Conservation (phyloP, 1,140 invertebrate genomes). For the Zeugodacus cucurbitae region DNA sequence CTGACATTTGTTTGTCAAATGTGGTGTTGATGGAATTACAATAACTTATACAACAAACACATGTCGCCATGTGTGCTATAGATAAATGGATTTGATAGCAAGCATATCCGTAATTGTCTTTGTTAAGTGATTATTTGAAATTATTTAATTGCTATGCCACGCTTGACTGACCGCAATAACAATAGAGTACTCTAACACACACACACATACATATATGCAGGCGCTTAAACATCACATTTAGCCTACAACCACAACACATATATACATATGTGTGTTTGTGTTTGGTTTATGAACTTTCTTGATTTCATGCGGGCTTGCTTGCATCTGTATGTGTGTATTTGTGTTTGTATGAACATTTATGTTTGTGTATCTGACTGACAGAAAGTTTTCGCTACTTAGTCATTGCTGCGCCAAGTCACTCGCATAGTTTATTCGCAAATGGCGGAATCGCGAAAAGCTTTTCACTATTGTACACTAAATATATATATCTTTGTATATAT, state of each 20-base stretch:
- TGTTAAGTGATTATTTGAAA: conserved; percentile 33
- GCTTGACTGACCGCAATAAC: background rate
- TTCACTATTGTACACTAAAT: background rate
- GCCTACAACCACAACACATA: background rate
- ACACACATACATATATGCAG: background rate
- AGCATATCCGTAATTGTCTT: background rate
- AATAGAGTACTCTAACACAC: background rate
- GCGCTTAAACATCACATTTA: background rate
- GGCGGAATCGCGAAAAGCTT: background rate
- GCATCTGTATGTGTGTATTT: background rate
- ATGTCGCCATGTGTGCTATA: background rate
- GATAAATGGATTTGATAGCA: background rate
- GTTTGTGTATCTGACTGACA: background rate
- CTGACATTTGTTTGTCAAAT: conserved; percentile 5
- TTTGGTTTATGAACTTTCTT: background rate
- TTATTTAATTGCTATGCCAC: conserved; percentile 15
- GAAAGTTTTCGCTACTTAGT: background rate
- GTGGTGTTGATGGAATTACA: background rate
- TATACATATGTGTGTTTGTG: background rate
- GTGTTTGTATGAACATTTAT: background rate
- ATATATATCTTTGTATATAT: too few species aligned
- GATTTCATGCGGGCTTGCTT: background rate
- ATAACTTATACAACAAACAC: background rate
- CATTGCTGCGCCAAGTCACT: background rate
- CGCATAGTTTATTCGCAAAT: background rate